Evolutionary conservation across 2,797 vertebrate species (phyloP).

Genomic region (Labeo calbasu): DNA sequence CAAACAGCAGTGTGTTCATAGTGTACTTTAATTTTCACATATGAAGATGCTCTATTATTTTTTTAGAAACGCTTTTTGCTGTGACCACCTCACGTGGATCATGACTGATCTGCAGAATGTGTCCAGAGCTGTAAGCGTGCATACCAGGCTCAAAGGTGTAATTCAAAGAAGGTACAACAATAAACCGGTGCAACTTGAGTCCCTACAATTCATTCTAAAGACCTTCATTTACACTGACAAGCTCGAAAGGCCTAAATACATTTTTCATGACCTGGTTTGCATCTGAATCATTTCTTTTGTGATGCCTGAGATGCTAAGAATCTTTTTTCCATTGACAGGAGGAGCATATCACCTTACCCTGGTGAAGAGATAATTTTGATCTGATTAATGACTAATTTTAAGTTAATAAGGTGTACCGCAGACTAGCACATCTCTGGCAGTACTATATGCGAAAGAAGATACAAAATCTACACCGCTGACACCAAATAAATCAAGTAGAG

Average conservation of each 20-base stretch:
- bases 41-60: no score
- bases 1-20: no score
- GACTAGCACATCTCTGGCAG: neutral
- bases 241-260: conserved; percentile 40
- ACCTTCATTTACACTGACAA: conserved; percentile 37
- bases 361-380: neutral
- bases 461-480: neutral
- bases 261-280: conserved; percentile 55
- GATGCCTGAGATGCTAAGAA: conserved; percentile 6
- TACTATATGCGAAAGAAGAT: neutral
- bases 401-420: neutral
- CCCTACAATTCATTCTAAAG: conserved; percentile 43
- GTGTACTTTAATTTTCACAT: neutral
- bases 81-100: neutral
- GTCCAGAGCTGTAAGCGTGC: neutral
- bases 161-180: conserved; percentile 51
- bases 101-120: neutral
- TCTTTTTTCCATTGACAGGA: conserved; percentile 32
- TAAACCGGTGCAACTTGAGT: conserved; percentile 54
- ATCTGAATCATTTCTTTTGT: conserved; percentile 30
- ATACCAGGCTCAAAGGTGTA: conserved; percentile 15
- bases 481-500: conserved; percentile 2
- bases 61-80: neutral
- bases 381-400: conserved; percentile 20
- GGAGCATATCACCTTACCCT: conserved; percentile 34